Conservation (phyloP, 2,113 vertebrate species). For the Taurulus bubalis region DNA sequence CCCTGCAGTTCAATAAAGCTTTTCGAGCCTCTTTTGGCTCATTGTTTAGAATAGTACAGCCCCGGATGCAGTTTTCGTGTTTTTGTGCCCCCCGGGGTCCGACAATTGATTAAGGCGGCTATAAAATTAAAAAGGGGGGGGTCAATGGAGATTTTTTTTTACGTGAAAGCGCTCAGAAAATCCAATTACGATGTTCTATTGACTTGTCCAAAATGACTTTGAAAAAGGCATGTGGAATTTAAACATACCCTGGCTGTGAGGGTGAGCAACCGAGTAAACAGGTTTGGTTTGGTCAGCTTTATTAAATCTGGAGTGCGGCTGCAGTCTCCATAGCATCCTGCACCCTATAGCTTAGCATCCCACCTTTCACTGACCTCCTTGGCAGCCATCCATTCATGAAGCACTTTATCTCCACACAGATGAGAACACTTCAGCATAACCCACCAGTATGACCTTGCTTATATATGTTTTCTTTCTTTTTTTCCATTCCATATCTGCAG, state of each 20-base stretch:
- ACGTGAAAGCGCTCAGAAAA: constrained; percentile 25
- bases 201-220: not conserved
- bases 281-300: constrained; percentile 4
- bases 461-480: not conserved
- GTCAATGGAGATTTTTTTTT: not conserved
- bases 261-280: not conserved
- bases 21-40: not conserved
- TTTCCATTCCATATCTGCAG: not conserved
- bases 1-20: not conserved
- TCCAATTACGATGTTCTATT: constrained; percentile 24
- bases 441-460: constrained; percentile 8
- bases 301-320: constrained; percentile 29
- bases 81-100: constrained; percentile 22
- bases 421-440: not conserved
- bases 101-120: constrained; percentile 30
- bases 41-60: not conserved
- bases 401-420: constrained; percentile 22
- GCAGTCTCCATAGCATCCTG: not conserved
- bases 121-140: constrained; percentile 28
- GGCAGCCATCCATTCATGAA: constrained; percentile 29
- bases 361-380: not conserved
- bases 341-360: constrained; percentile 8
- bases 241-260: not conserved
- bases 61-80: not conserved
- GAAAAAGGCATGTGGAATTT: not conserved